Evolutionary conservation across 1,140 invertebrate species (phyloP).

Genomic region (Rhopalosiphum padi): DNA sequence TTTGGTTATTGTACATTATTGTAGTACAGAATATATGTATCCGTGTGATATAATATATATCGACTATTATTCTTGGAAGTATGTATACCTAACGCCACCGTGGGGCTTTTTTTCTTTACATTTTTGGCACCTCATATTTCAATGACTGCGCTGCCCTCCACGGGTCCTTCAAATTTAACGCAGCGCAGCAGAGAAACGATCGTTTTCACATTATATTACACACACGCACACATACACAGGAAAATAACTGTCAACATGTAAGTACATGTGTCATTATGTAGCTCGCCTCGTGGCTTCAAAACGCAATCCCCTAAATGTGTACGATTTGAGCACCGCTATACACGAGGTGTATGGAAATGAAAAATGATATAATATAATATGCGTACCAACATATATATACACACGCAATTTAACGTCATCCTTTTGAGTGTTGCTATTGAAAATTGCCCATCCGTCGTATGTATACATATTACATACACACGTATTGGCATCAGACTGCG

Average conservation of each 20-base stretch:
- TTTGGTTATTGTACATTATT: background rate
- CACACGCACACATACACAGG: background rate
- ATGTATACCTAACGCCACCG: background rate
- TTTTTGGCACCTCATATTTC: background rate
- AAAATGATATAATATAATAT: constrained; percentile 21
- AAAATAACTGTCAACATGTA: background rate
- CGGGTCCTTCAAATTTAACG: constrained; percentile 5
- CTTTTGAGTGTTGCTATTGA: constrained; percentile 36
- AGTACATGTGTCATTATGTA: background rate
- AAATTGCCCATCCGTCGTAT: constrained; percentile 30
- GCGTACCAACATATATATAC: background rate
- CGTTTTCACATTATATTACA: constrained; percentile 10
- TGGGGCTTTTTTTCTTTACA: background rate
- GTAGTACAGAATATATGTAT: background rate
- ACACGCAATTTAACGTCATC: constrained; percentile 1
- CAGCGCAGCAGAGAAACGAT: background rate
- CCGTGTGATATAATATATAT: background rate
- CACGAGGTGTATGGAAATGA: background rate
- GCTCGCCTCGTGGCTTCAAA: background rate
- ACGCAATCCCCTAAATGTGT: background rate
- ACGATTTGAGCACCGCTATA: background rate
- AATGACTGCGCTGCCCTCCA: background rate
- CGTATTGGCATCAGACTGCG: background rate
- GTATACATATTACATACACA: background rate
- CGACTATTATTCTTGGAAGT: background rate